Conservation (phyloP, 2,888 invertebrate genomes). For the Pseudeuparius sepicola region DNA sequence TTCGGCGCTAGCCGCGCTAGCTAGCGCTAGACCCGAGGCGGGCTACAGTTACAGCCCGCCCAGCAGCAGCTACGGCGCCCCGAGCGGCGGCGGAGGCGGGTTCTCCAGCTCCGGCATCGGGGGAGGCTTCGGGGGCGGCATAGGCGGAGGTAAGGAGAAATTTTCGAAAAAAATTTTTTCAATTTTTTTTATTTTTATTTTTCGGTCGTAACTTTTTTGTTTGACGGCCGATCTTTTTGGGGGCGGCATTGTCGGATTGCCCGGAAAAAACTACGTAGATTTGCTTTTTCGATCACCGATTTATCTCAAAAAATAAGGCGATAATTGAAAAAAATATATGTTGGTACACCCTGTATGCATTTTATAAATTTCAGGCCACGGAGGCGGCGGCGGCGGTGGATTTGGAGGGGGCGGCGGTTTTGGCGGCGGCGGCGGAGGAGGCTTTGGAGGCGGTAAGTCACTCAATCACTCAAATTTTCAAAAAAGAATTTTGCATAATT, state of each 20-base stretch:
- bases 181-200: constrained; percentile 10
- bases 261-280: no score
- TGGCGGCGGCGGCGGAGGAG: constrained; percentile 25
- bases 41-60: constrained; percentile 49
- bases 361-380: no score
- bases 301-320: no score
- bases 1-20: constrained; percentile 45
- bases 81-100: constrained; percentile 37
- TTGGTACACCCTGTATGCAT: no score
- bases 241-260: no score
- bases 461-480: not conserved
- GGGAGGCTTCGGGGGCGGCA: constrained; percentile 28
- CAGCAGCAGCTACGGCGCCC: constrained; percentile 37
- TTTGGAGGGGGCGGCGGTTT: constrained; percentile 23
- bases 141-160: constrained; percentile 19
- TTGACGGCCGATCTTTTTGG: no score
- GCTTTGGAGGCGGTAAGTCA: constrained; percentile 26
- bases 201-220: no score
- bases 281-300: no score
- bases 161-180: constrained; percentile 19
- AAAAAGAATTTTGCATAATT: not conserved
- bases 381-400: constrained; percentile 23
- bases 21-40: constrained; percentile 53
- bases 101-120: constrained; percentile 29
- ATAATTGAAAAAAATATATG: no score